Evolutionary conservation across 2,113 vertebrate species (phyloP).

Genomic region (Gulo gulo): DNA sequence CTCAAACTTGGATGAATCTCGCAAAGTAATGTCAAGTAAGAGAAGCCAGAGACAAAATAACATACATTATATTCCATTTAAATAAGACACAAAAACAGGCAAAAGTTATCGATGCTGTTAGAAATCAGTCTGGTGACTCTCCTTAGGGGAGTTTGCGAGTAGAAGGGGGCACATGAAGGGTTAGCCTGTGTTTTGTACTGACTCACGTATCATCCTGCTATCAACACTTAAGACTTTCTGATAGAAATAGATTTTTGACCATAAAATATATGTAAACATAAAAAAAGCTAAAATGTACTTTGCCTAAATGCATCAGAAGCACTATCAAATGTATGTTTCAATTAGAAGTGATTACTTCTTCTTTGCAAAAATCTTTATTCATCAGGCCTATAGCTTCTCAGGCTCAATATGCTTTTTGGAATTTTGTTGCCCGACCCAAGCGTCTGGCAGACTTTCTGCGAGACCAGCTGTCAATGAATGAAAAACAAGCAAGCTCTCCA

Average conservation of each 20-base stretch:
- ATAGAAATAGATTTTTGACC: not conserved
- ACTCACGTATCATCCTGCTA: not conserved
- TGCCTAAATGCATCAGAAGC: not conserved
- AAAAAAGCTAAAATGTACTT: not conserved
- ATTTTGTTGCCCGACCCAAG: constrained; percentile 38
- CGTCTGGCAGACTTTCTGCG: constrained; percentile 27
- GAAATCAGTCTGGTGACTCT: not conserved
- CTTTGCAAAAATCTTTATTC: constrained; percentile 37
- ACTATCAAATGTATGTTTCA: not conserved
- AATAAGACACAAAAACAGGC: not conserved
- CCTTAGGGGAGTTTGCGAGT: not conserved
- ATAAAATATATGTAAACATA: not conserved
- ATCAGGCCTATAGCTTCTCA: not conserved
- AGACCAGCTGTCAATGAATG: constrained; percentile 63
- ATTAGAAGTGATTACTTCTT: not conserved
- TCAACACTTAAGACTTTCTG: not conserved
- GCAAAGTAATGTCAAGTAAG: not conserved
- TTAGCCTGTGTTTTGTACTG: not conserved
- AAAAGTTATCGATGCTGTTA: not conserved
- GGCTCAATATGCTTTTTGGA: not conserved
- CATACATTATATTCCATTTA: not conserved
- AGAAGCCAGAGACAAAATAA: not conserved
- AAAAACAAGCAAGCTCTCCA: constrained; percentile 51
- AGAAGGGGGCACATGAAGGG: not conserved
- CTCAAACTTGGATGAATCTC: not conserved